These are phyloP conservation scores for Drosophila santomea DNA, from an alignment of 1,140 invertebrate species.

Conservation along the genomic window DNA sequence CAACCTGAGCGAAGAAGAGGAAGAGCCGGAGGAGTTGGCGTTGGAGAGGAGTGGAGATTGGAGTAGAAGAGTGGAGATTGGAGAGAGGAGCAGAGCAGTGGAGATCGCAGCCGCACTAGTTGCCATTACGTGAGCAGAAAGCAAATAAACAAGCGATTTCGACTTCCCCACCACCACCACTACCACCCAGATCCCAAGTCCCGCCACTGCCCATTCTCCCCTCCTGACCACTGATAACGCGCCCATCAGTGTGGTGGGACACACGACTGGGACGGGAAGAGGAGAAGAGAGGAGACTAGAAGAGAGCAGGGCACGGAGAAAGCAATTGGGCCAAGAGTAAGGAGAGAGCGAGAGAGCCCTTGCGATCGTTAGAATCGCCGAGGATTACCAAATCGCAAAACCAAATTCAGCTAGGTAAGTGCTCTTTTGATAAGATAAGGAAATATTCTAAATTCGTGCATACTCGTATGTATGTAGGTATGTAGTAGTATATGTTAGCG, in stretches of 20 bases:
- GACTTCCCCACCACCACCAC: not conserved
- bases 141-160: constrained; percentile 37
- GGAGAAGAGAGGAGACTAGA: not conserved
- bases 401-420: constrained; percentile 26
- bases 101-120: constrained; percentile 42
- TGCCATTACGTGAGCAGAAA: constrained; percentile 55
- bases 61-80: not conserved
- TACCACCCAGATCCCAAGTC: not conserved
- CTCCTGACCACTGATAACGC: constrained; percentile 29
- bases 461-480: no score
- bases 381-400: constrained; percentile 29
- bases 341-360: constrained; percentile 5
- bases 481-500: not conserved
- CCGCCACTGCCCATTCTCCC: not conserved
- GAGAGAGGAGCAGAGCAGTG: not conserved
- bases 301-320: not conserved
- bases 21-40: not conserved
- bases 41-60: constrained; percentile 3
- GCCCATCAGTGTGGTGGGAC: not conserved
- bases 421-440: constrained; percentile 30
- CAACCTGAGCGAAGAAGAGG: constrained; percentile 12
- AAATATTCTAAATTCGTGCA: constrained; percentile 12
- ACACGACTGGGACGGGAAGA: not conserved
- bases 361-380: constrained; percentile 15
- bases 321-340: not conserved